phyloP scores from a whole-genome alignment of 2,888 invertebrate species.

The Ernsta delagoae region DNA sequence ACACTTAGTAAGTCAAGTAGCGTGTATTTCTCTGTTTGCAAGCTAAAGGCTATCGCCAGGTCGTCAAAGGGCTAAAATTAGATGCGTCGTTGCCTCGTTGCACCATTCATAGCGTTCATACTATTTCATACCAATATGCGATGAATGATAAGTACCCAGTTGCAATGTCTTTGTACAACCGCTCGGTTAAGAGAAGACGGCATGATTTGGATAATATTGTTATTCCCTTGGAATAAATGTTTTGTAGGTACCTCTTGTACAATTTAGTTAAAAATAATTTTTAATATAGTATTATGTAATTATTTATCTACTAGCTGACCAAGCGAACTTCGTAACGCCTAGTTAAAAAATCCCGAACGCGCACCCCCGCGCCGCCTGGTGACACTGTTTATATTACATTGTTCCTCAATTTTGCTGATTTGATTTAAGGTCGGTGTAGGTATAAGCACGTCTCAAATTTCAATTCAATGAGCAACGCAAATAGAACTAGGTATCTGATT shows the following conservation, averaged over 20 bases:
- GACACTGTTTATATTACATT: too few species aligned
- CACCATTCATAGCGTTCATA: conserved; percentile 61
- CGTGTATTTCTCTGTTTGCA: conserved; percentile 13
- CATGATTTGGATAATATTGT: neutral
- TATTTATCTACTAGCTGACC: too few species aligned
- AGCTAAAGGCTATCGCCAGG: conserved; percentile 59
- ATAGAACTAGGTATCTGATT: too few species aligned
- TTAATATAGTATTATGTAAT: too few species aligned
- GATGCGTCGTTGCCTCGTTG: conserved; percentile 52
- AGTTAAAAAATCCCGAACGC: too few species aligned
- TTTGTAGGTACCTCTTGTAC: too few species aligned
- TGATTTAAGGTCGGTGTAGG: neutral
- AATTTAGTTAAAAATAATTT: too few species aligned
- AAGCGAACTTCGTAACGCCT: too few species aligned
- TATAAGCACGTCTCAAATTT: neutral
- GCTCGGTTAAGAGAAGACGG: neutral
- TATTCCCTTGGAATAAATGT: neutral
- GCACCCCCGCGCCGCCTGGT: too few species aligned
- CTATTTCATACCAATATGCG: conserved; percentile 54
- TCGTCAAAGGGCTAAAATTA: conserved; percentile 66
- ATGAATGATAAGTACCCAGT: conserved; percentile 43
- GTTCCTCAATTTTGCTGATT: too few species aligned
- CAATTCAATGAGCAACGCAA: neutral
- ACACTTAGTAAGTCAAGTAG: neutral
- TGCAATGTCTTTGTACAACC: conserved; percentile 34